A percentile compares a stretch with the other conserved stretches of the same genome.
Conservation (phyloP, 2,888 invertebrate species). For the Tyria jacobaeae region DNA sequence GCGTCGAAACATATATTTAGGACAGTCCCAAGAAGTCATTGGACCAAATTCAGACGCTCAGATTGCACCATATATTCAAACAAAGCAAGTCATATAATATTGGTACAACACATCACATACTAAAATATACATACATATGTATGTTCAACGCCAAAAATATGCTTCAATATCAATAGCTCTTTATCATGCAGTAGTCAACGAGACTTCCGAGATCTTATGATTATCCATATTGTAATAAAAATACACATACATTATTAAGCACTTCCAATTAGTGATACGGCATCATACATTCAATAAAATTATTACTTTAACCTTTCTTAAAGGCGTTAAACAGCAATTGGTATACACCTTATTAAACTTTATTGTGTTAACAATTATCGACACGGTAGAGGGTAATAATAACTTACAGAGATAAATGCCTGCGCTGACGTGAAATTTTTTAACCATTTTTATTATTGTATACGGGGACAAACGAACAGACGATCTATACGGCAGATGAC, state of each 20-base stretch:
- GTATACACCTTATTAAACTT: neutral
- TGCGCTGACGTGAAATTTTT: neutral
- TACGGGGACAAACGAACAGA: no score
- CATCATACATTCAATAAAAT: conserved; percentile 2
- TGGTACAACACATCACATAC: conserved; percentile 49
- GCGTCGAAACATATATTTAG: conserved; percentile 34
- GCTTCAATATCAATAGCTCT: conserved; percentile 34
- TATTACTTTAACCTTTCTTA: conserved; percentile 16
- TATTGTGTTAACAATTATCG: neutral
- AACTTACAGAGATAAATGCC: conserved; percentile 18
- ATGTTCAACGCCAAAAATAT: conserved; percentile 37
- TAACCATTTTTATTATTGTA: neutral
- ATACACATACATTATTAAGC: neutral
- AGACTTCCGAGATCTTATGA: conserved; percentile 34
- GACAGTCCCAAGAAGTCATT: conserved; percentile 28
- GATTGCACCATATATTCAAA: conserved; percentile 43
- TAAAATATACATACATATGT: conserved; percentile 45
- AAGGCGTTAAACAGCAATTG: conserved; percentile 4
- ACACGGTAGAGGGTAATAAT: neutral
- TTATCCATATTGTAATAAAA: conserved; percentile 33
- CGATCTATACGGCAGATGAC: no score
- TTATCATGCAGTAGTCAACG: conserved; percentile 33
- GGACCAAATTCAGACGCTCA: conserved; percentile 41
- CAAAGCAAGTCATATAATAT: conserved; percentile 50
- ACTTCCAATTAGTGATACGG: neutral